Evolutionary conservation across 1,140 invertebrate genomes (phyloP).

Genomic region (Bombus haemorrhoidalis): DNA sequence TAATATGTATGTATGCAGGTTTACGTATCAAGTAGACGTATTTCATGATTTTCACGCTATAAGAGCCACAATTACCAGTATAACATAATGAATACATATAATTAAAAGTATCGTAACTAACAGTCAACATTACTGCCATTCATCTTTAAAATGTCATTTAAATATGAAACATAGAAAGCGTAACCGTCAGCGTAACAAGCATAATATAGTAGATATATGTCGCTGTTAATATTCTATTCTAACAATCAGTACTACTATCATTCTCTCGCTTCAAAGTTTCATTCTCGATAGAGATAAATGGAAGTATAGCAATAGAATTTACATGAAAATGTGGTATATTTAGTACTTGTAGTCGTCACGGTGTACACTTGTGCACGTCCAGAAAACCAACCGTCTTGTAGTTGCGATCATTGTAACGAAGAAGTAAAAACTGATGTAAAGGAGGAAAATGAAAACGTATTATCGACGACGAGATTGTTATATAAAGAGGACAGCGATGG

Average conservation of each 20-base stretch:
- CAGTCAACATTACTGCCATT: too few species aligned
- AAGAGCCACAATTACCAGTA: background rate
- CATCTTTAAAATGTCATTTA: background rate
- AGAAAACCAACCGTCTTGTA: constrained; percentile 58
- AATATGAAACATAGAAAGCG: background rate
- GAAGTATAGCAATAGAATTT: background rate
- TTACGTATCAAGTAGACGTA: constrained; percentile 1
- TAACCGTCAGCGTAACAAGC: background rate
- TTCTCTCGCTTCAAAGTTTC: background rate
- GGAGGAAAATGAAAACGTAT: constrained; percentile 63
- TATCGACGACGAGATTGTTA: constrained; percentile 3
- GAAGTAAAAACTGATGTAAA: constrained; percentile 59
- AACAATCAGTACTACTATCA: background rate
- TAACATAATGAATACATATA: background rate
- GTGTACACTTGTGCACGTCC: background rate
- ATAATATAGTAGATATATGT: background rate
- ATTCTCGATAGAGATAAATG: background rate
- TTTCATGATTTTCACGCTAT: background rate
- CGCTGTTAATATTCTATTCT: background rate
- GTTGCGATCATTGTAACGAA: constrained; percentile 73
- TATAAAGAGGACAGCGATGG: constrained; percentile 48
- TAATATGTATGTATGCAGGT: constrained; percentile 44
- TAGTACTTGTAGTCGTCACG: constrained; percentile 10
- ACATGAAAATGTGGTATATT: background rate
- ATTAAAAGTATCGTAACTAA: background rate